Conservation (phyloP, 35 echinoderm and acorn worm species). For the Lytechinus pictus region DNA sequence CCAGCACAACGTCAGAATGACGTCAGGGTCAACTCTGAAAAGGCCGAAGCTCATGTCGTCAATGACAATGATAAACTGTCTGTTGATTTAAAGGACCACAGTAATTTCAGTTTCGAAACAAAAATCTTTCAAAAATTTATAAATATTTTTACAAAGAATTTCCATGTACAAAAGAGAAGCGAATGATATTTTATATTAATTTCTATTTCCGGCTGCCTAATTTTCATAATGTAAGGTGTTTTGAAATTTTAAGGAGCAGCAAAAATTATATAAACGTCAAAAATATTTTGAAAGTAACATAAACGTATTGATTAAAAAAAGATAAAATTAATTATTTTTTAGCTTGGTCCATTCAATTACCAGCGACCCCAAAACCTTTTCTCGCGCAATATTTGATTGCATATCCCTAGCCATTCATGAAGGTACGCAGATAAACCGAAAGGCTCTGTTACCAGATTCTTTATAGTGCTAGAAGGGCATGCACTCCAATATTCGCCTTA, state of each 20-base stretch:
- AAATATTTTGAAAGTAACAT: not conserved
- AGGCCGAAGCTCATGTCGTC: not conserved
- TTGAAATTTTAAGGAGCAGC: too few relatives aligned
- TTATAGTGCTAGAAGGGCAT: not conserved
- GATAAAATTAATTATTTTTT: not conserved
- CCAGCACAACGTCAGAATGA: not conserved
- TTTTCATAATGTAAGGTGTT: too few relatives aligned
- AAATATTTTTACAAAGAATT: too few relatives aligned
- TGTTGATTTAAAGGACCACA: not conserved
- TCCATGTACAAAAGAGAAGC: too few relatives aligned
- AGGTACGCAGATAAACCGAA: slow-evolving; percentile 41
- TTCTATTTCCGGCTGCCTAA: too few relatives aligned
- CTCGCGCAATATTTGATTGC: not conserved
- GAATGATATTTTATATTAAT: too few relatives aligned
- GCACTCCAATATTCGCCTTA: not conserved
- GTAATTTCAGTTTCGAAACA: not conserved
- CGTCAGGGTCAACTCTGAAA: slow-evolving; percentile 27
- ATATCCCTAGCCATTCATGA: slow-evolving; percentile 17
- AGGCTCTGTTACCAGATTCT: slow-evolving; percentile 38
- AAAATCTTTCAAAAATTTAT: too few relatives aligned
- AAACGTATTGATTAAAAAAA: not conserved
- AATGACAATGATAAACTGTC: slow-evolving; percentile 26
- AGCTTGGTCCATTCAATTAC: slow-evolving; percentile 21
- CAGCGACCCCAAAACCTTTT: not conserved
- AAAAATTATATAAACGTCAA: too few relatives aligned